A percentile compares a stretch with the other conserved stretches of the same genome.
These are phyloP conservation scores for Clusia tigrina DNA, from an alignment of 2,888 invertebrate genomes.

Conservation along the genomic window DNA sequence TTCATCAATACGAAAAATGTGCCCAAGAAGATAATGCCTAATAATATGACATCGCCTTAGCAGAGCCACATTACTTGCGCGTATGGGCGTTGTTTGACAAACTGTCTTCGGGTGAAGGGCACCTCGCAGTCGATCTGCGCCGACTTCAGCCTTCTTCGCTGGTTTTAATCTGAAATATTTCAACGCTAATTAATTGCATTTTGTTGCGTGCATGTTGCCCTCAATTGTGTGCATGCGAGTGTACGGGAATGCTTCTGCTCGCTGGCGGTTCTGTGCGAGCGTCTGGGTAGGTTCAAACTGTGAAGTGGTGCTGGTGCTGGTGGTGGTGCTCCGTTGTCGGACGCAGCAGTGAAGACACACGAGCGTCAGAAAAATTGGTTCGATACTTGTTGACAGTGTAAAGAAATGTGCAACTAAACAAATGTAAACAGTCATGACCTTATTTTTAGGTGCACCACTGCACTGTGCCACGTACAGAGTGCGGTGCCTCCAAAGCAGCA, in stretches of 20 bases:
- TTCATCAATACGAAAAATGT: too few relatives aligned
- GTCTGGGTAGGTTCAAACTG: background rate
- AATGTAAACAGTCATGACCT: slow-evolving; percentile 5
- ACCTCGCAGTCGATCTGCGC: too few relatives aligned
- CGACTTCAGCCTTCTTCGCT: too few relatives aligned
- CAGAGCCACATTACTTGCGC: too few relatives aligned
- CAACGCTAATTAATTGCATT: slow-evolving; percentile 9
- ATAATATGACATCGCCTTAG: too few relatives aligned
- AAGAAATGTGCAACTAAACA: background rate
- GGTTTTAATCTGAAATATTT: background rate
- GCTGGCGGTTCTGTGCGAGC: background rate
- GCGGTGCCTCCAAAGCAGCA: too few relatives aligned
- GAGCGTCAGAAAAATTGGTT: background rate
- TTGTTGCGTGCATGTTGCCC: slow-evolving; percentile 12
- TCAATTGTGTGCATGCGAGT: background rate
- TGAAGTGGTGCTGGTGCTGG: background rate
- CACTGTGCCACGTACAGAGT: too few relatives aligned
- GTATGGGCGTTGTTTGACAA: too few relatives aligned
- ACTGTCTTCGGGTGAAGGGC: too few relatives aligned
- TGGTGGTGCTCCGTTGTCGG: background rate
- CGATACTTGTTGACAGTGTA: slow-evolving; percentile 9
- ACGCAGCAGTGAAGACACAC: background rate
- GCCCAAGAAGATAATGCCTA: too few relatives aligned
- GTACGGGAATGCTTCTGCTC: background rate
- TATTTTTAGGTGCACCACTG: background rate